A percentile compares a stretch with the other conserved stretches of the same genome.
phyloP scores from a whole-genome alignment of 2,797 vertebrate species.

The Enteromius radiatus region DNA sequence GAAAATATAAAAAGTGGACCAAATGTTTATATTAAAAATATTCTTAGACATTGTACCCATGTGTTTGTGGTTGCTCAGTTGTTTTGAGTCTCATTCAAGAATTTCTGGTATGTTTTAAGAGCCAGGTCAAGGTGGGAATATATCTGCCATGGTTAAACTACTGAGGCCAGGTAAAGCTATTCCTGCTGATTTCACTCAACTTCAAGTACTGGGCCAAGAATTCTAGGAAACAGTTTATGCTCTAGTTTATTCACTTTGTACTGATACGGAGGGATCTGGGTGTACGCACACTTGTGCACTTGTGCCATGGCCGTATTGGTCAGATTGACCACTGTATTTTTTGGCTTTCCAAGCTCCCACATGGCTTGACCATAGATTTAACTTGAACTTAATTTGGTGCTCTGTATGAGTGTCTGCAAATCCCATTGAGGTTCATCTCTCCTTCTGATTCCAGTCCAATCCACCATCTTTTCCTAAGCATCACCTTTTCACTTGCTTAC shows the following conservation, averaged over 20 bases:
- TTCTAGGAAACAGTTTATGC: neutral
- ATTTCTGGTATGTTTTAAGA: conserved; percentile 46
- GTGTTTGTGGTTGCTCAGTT: conserved; percentile 4
- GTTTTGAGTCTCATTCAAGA: neutral
- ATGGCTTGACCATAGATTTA: neutral
- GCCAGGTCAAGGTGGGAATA: conserved; percentile 20
- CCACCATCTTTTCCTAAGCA: conserved; percentile 30
- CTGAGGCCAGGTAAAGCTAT: conserved; percentile 34
- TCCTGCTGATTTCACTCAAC: conserved; percentile 16
- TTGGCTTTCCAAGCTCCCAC: neutral
- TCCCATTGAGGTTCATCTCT: neutral
- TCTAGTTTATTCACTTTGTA: neutral
- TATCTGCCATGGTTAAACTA: conserved; percentile 36
- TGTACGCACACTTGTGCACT: neutral
- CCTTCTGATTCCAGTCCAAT: conserved; percentile 24
- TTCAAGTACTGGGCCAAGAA: neutral
- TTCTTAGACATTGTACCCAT: conserved; percentile 13
- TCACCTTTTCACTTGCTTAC: conserved; percentile 39
- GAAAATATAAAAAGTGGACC: neutral
- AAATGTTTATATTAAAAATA: neutral
- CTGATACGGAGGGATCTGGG: neutral
- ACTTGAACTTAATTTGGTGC: conserved; percentile 15
- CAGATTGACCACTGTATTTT: neutral
- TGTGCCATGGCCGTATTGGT: neutral
- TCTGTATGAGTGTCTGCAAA: neutral